Evolutionary conservation across 2,113 vertebrate genomes (phyloP).

Genomic region (Xiphias gladius): DNA sequence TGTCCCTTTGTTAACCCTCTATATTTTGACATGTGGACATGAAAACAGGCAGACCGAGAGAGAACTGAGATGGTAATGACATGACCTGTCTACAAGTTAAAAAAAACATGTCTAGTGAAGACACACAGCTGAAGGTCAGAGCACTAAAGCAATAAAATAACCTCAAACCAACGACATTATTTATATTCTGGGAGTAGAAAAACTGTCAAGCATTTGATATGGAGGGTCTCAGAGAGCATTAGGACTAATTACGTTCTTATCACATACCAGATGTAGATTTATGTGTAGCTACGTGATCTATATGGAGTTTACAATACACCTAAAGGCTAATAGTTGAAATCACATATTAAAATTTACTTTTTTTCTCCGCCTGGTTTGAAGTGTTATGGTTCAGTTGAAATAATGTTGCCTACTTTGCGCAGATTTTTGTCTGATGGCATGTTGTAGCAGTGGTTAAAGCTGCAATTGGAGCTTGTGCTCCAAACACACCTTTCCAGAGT

Average conservation of each 20-base stretch:
- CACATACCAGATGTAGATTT: neutral
- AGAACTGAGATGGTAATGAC: constrained; percentile 44
- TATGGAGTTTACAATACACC: neutral
- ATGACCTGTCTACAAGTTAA: constrained; percentile 47
- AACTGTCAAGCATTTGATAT: constrained; percentile 14
- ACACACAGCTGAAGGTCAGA: constrained; percentile 55
- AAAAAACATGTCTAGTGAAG: constrained; percentile 62
- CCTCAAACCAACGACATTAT: constrained; percentile 43
- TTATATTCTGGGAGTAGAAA: constrained; percentile 37
- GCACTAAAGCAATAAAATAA: constrained; percentile 50
- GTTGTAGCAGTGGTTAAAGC: constrained; percentile 5
- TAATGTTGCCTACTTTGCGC: neutral
- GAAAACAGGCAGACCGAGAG: constrained; percentile 42
- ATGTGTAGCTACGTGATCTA: neutral
- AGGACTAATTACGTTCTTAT: neutral
- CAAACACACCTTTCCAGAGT: constrained; percentile 13
- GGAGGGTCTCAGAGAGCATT: constrained; percentile 14
- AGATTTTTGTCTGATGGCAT: neutral
- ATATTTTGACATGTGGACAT: constrained; percentile 42
- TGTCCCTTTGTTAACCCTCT: constrained; percentile 35
- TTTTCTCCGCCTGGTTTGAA: neutral
- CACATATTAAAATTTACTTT: neutral
- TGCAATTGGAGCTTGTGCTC: neutral
- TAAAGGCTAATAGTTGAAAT: neutral
- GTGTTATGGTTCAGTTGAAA: neutral